These are phyloP conservation scores for Gonocerus acuteangulatus DNA, from an alignment of 2,888 invertebrate species.

Conservation along the genomic window DNA sequence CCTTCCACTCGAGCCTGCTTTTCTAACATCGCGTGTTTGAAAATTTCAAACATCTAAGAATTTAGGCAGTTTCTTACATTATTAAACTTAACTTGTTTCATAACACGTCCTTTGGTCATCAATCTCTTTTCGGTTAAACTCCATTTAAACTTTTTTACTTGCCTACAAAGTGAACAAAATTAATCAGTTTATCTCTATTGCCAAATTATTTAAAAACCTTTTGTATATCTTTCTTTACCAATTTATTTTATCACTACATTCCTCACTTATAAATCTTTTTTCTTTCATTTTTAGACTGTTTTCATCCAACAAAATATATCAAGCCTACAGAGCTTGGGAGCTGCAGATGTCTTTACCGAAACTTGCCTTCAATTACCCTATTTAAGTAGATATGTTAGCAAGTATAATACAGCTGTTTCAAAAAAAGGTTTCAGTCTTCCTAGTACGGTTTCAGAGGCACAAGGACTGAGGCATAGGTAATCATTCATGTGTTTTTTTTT, in stretches of 20 bases:
- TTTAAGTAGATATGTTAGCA: conserved; percentile 54
- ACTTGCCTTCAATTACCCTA: conserved; percentile 72
- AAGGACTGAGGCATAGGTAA: conserved; percentile 58
- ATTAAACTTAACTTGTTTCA: no score
- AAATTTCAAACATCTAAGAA: no score
- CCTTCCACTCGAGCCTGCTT: no score
- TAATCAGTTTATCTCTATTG: no score
- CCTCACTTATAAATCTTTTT: neutral
- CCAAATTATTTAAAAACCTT: no score
- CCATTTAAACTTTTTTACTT: no score
- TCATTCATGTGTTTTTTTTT: neutral
- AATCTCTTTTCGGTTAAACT: no score
- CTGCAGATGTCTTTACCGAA: conserved; percentile 71
- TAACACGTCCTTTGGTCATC: no score
- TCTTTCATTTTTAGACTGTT: conserved; percentile 54
- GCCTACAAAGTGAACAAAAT: no score
- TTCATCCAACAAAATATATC: conserved; percentile 70
- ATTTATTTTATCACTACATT: neutral
- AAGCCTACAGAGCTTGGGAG: conserved; percentile 70
- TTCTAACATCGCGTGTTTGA: no score
- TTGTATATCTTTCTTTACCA: neutral
- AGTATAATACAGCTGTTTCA: conserved; percentile 45
- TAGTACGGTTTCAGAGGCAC: conserved; percentile 63
- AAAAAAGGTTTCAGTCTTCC: conserved; percentile 62
- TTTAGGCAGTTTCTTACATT: no score